Evolutionary conservation across 2,888 invertebrate genomes (phyloP).

Genomic region (Sthenelais limicola): DNA sequence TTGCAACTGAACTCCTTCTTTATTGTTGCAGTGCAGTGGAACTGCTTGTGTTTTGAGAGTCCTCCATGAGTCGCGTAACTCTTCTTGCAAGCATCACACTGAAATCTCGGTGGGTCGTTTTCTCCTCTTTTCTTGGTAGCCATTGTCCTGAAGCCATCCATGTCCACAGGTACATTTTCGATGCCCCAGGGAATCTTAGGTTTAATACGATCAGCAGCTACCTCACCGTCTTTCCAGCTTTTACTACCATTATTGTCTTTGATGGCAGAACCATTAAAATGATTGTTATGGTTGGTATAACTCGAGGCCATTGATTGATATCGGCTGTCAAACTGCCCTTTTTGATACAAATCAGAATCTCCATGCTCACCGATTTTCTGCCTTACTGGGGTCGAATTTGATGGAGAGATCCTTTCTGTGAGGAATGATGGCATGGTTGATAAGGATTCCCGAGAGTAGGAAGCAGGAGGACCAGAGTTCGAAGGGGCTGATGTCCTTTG

Average conservation of each 20-base stretch:
- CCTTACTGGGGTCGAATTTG: too few relatives aligned
- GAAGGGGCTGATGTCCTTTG: too few relatives aligned
- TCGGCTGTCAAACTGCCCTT: too few relatives aligned
- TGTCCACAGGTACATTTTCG: constrained; percentile 29
- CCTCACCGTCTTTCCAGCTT: not conserved
- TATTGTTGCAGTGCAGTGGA: constrained; percentile 89
- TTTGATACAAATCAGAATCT: too few relatives aligned
- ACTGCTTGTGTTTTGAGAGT: constrained; percentile 94
- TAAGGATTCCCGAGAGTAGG: too few relatives aligned
- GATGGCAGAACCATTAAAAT: constrained; percentile 12
- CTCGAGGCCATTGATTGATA: too few relatives aligned
- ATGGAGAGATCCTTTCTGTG: too few relatives aligned
- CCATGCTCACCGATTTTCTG: too few relatives aligned
- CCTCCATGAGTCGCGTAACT: constrained; percentile 97
- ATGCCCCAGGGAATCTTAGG: constrained; percentile 30
- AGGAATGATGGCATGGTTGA: too few relatives aligned
- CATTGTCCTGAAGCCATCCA: not conserved
- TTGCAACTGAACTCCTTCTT: constrained; percentile 96
- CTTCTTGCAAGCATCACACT: constrained; percentile 91
- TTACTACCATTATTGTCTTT: constrained; percentile 23
- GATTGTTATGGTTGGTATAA: too few relatives aligned
- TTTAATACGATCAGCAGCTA: not conserved
- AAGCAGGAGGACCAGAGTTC: too few relatives aligned
- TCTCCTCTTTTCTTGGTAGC: constrained; percentile 21
- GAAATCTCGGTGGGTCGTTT: constrained; percentile 43